Base-by-base conservation (phyloP, 2,113 vertebrate genomes). In the Vanacampus margaritifer region DNA sequence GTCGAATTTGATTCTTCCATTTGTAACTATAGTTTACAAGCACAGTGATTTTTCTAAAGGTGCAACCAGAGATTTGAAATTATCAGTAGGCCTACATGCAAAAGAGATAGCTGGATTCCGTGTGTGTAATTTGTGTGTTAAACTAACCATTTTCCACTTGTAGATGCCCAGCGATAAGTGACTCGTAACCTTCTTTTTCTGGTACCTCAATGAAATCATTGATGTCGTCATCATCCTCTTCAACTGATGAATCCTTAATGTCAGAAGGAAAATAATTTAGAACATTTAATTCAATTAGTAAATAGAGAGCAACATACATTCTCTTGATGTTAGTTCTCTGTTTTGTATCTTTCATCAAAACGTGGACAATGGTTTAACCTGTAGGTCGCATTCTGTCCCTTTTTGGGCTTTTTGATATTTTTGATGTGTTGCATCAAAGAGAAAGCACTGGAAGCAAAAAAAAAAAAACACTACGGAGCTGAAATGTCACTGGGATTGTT, bases 141-240 rank as follows among this genome's bases (percentile, higher is more conserved):
- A 88, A 91, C 95, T 95, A 85, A 98, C 96, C 96, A 0, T 94
- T 95, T 66, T 97, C 93, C 0, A 88, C 83, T 63, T 92, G 85
- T 54, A 98, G 93, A 90, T 95, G 93, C 71, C 94, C 93, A 32
- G 94, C 94, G 89, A 98, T 92, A 84, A 92, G 83, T 0, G 94
- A 93, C 75, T 98, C 96, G 0, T 94, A 98, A 56, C 96, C 96
- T 68, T 98, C 96, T 83, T 98, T 98, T 84, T 98, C 96, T 0
- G 95, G 96, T 72, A 99, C 96, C 76, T 98, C 97, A 74, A 95
- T 93, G 54, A 98, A 98, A 36, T 96, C 95, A 12, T 93, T 93
- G 0, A 94, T 91, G 0, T 94, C 92, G 0, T 91, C 90, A 0
- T 91, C 89, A 0, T 86, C 89, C 0, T 80, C 85, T 3, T 79